Base-by-base conservation (phyloP, 1,140 invertebrate genomes). In the Hormaphis cornu region DNA sequence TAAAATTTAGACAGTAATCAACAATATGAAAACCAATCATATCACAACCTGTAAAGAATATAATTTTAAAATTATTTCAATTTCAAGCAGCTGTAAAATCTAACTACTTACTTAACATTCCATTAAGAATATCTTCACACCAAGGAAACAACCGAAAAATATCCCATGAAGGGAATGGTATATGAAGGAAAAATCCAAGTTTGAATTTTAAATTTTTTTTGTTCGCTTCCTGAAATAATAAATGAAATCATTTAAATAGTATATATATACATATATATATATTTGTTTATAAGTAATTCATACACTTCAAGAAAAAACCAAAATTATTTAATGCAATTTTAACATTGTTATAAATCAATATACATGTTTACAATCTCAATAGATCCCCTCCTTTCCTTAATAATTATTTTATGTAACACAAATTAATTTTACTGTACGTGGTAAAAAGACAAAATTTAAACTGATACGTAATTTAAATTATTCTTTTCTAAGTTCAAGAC, bases 11-110 rank as follows among this genome's bases (percentile, higher is more conserved):
- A 74, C 90, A 93, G 76, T 95, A 93, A 74, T 93, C 90, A 69
- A 89, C 87, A 72, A 93, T 93, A 75, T 95, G 91, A 75, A 95
- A 95, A 44, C 90, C 92, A 44, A 95, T 89, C 85, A 94, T 88
- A 77, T 94, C 91, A 77, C 90, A 93, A 73, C 89, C 87, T 86
- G 75, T 24, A 77, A 78, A n/a, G 52, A 73, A 28, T 2, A 73
- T 16, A 0, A 58, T 3, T 22, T 33, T 33, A 6, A 12, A 0
- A 30, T 3, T 8, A 16, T 2, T 18, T 30, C 9, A 44, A 44
- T 20, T 16, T 4, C 20, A 24, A 46, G 28, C 1, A n/a, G 7
- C 2, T 12, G 5, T 10, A 26, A n/a, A n/a, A n/a, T n/a, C n/a
- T 18, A 37, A n/a, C 3, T 42, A 12, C 26, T 81, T 77, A 85